Evolutionary conservation across 1,140 invertebrate species (phyloP).

Genomic region (Euura saliciscinereae): DNA sequence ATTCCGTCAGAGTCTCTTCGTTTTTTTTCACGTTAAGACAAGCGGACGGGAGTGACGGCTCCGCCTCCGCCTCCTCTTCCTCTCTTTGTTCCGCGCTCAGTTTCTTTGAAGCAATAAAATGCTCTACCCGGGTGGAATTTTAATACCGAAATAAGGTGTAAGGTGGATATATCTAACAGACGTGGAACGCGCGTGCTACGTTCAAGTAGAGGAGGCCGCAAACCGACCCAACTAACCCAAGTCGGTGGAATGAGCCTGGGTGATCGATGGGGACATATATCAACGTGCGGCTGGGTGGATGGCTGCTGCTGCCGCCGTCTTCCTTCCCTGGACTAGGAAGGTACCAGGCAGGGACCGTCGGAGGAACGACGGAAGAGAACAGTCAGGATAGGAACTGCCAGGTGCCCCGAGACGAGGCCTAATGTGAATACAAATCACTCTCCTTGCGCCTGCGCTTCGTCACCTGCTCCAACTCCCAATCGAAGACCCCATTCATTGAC

Average conservation of each 20-base stretch:
- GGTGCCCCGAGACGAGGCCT: slow-evolving; percentile 42
- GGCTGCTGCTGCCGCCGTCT: slow-evolving; percentile 10
- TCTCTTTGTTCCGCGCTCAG: slow-evolving; percentile 1
- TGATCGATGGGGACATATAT: slow-evolving; percentile 45
- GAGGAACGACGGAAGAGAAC: slow-evolving; percentile 7
- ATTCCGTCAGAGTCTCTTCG: no score
- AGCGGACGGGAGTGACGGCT: background rate
- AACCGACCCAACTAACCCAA: background rate
- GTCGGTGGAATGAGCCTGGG: slow-evolving; percentile 24
- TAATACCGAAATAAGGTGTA: slow-evolving; percentile 34
- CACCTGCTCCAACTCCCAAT: background rate
- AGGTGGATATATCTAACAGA: slow-evolving; percentile 32
- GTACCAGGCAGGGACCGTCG: background rate
- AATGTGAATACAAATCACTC: slow-evolving; percentile 48
- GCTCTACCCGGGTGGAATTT: slow-evolving; percentile 37
- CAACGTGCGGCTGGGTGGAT: slow-evolving; percentile 25
- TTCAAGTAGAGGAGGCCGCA: background rate
- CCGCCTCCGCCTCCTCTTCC: background rate
- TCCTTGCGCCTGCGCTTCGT: slow-evolving; percentile 28
- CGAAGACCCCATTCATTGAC: no score
- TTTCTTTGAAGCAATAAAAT: slow-evolving; percentile 36
- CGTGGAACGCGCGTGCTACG: slow-evolving; percentile 21
- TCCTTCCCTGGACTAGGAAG: background rate
- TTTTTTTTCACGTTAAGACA: no score
- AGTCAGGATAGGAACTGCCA: slow-evolving; percentile 28